Evolutionary conservation across 2,113 vertebrate genomes (phyloP).

Genomic region (Ictalurus furcatus): DNA sequence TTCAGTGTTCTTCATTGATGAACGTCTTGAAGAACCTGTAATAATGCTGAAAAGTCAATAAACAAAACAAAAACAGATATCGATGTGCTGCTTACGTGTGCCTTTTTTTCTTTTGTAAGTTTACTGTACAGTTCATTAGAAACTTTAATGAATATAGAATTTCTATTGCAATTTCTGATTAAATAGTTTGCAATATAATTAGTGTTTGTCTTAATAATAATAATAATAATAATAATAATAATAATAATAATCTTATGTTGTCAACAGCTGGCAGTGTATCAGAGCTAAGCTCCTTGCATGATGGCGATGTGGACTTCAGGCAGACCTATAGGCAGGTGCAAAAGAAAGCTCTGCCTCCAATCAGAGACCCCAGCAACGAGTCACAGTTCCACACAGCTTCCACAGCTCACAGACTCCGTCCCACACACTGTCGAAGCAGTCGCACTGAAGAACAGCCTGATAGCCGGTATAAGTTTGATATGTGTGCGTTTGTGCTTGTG

Average conservation of each 20-base stretch:
- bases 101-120: neutral
- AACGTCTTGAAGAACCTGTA: too few species aligned
- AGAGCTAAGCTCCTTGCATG: conserved; percentile 94
- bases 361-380: conserved; percentile 77
- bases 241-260: conserved; percentile 43
- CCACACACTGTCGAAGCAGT: conserved; percentile 68
- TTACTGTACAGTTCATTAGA: neutral
- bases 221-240: conserved; percentile 26
- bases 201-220: conserved; percentile 18
- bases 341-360: conserved; percentile 83
- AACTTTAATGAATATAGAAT: neutral
- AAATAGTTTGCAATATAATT: neutral
- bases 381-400: conserved; percentile 73
- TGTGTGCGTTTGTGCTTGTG: neutral
- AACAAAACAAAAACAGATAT: too few species aligned
- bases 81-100: neutral
- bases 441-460: conserved; percentile 68
- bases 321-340: conserved; percentile 85
- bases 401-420: conserved; percentile 65
- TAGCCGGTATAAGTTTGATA: conserved; percentile 60
- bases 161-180: neutral
- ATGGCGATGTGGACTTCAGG: conserved; percentile 81
- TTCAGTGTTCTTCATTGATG: too few species aligned
- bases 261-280: conserved; percentile 87
- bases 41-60: too few species aligned